phyloP scores from a whole-genome alignment of 2,888 invertebrate genomes.

The Cerastoderma edule region DNA sequence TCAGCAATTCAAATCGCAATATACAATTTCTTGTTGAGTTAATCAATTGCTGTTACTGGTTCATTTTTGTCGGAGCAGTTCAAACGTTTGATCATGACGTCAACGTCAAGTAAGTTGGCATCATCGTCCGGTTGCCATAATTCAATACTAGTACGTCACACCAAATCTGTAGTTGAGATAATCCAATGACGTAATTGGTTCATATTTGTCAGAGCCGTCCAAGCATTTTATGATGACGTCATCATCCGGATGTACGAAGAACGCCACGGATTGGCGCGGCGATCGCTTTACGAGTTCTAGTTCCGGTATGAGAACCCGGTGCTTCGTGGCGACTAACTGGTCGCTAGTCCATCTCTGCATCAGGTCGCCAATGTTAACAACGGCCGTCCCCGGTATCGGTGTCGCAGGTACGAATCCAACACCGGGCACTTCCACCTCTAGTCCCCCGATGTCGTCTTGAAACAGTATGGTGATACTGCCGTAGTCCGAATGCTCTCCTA shows the following conservation, averaged over 20 bases:
- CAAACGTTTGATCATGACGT: no score
- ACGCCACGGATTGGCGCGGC: constrained; percentile 62
- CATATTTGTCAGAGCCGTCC: constrained; percentile 72
- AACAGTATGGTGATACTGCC: constrained; percentile 67
- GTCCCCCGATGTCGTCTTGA: constrained; percentile 68
- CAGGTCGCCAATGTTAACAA: constrained; percentile 91
- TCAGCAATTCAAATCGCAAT: no score
- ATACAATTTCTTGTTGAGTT: no score
- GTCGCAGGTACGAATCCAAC: constrained; percentile 90
- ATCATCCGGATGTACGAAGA: constrained; percentile 68
- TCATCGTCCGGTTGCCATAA: no score
- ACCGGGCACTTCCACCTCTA: constrained; percentile 61
- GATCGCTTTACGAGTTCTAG: constrained; percentile 34
- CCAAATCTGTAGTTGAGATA: constrained; percentile 47
- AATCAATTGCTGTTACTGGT: no score
- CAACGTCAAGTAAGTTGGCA: no score
- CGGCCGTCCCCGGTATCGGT: constrained; percentile 90
- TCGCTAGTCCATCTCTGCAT: constrained; percentile 90
- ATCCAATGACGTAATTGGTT: constrained; percentile 64
- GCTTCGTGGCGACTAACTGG: constrained; percentile 87
- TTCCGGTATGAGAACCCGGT: constrained; percentile 66
- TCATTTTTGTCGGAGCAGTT: no score
- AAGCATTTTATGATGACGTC: constrained; percentile 64
- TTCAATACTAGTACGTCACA: constrained; percentile 12
- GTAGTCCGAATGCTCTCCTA: constrained; percentile 71